phyloP scores from a whole-genome alignment of 2,113 vertebrate species.

The Uropsilus gracilis region DNA sequence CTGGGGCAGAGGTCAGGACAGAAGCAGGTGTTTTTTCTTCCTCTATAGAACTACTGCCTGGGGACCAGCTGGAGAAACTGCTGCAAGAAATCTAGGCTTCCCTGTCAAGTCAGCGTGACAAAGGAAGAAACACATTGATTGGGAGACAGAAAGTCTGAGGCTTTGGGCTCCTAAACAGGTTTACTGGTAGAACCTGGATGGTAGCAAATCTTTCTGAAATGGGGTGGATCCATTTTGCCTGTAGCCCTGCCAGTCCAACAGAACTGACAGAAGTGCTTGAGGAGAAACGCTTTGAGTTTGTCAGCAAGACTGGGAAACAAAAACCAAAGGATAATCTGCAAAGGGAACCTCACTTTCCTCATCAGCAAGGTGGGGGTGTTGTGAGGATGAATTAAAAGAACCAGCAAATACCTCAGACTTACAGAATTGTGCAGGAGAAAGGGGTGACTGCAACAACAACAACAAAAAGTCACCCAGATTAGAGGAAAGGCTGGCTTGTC shows the following conservation, averaged over 20 bases:
- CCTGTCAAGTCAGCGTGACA: background rate
- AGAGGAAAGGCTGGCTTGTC: background rate
- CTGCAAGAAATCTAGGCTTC: background rate
- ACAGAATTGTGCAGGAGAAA: background rate
- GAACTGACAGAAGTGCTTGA: constrained; percentile 16
- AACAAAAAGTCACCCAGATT: background rate
- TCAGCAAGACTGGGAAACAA: constrained; percentile 41
- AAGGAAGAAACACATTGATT: background rate
- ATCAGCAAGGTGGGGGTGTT: background rate
- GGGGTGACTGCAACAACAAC: background rate
- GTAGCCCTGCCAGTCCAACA: background rate
- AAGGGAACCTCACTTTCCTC: constrained; percentile 1
- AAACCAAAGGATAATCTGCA: background rate
- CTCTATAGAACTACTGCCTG: background rate
- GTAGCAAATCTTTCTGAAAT: constrained; percentile 51
- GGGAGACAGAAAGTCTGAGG: constrained; percentile 40
- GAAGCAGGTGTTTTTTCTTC: background rate
- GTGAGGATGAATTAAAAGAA: background rate
- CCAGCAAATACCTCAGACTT: background rate
- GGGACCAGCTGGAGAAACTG: background rate
- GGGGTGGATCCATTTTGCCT: constrained; percentile 52
- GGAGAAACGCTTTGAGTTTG: background rate
- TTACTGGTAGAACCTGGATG: constrained; percentile 50
- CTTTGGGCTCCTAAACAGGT: constrained; percentile 21
- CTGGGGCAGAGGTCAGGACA: background rate